A percentile compares a stretch with the other conserved stretches of the same genome.
phyloP scores from a whole-genome alignment of 2,113 vertebrate species.

The Desmodus rotundus region DNA sequence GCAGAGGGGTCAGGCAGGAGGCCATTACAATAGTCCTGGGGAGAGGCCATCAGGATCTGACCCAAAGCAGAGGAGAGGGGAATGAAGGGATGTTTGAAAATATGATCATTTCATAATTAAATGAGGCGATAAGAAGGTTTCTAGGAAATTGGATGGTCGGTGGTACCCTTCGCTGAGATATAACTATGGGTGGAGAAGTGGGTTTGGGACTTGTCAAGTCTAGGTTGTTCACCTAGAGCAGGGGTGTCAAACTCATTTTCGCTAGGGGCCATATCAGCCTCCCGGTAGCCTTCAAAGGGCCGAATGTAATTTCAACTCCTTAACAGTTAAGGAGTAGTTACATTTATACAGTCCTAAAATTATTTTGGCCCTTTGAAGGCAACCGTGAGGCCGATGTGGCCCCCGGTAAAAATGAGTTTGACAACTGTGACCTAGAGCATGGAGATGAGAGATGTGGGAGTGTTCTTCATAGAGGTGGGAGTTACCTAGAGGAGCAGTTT shows the following conservation, averaged over 20 bases:
- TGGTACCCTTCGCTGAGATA: not conserved
- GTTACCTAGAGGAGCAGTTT: not conserved
- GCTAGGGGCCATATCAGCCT: no score
- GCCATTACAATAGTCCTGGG: not conserved
- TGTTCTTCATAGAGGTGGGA: not conserved
- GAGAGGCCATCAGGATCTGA: not conserved
- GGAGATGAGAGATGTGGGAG: not conserved
- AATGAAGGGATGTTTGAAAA: not conserved
- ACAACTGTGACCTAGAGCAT: not conserved
- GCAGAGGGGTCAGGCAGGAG: not conserved
- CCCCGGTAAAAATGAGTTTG: no score
- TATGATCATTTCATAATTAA: not conserved
- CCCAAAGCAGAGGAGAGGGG: not conserved
- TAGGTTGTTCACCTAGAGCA: not conserved
- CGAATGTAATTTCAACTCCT: no score
- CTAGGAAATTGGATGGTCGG: not conserved
- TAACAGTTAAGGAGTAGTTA: no score
- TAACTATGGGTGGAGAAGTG: not conserved
- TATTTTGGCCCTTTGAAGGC: no score
- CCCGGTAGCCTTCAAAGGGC: no score
- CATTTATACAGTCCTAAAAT: no score
- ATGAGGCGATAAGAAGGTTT: not conserved
- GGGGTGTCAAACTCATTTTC: no score
- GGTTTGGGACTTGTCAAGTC: not conserved
- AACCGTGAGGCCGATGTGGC: no score